Evolutionary conservation across 2,888 invertebrate genomes (phyloP).

Genomic region (Neria commutata): DNA sequence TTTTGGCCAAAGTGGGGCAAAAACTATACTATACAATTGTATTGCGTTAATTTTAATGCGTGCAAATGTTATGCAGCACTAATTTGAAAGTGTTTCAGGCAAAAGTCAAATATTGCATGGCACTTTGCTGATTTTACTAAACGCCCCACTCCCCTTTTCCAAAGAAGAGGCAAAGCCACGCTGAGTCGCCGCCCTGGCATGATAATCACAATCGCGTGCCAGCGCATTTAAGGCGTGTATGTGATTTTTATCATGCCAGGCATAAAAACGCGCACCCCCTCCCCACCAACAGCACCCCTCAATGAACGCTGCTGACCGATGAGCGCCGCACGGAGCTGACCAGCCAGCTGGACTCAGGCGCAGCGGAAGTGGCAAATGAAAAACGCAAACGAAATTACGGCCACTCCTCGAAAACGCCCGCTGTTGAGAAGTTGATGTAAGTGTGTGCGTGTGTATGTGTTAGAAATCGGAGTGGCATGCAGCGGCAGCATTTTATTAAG

Average conservation of each 20-base stretch:
- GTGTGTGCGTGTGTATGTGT: constrained; percentile 16
- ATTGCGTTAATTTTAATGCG: constrained; percentile 43
- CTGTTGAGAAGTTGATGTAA: background rate
- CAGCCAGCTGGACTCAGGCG: background rate
- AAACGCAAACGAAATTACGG: constrained; percentile 54
- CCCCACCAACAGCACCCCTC: background rate
- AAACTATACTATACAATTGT: too few species aligned
- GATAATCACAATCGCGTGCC: constrained; percentile 60
- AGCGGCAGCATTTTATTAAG: constrained; percentile 41
- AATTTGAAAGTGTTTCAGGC: constrained; percentile 36
- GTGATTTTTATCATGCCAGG: constrained; percentile 62
- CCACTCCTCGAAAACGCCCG: constrained; percentile 53
- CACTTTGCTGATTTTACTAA: constrained; percentile 15
- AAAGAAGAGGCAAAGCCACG: constrained; percentile 32
- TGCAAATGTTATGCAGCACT: constrained; percentile 37
- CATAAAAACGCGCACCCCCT: constrained; percentile 24
- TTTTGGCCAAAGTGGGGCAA: too few species aligned
- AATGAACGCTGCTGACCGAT: constrained; percentile 2
- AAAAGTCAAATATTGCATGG: constrained; percentile 44
- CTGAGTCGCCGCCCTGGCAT: constrained; percentile 45
- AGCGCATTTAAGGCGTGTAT: constrained; percentile 60
- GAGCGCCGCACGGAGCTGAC: constrained; percentile 10
- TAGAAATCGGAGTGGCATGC: background rate
- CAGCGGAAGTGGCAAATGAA: constrained; percentile 47
- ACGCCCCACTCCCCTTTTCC: constrained; percentile 12